Evolutionary conservation across 1,140 invertebrate genomes (phyloP).

Genomic region (Drosophila trapezifrons): DNA sequence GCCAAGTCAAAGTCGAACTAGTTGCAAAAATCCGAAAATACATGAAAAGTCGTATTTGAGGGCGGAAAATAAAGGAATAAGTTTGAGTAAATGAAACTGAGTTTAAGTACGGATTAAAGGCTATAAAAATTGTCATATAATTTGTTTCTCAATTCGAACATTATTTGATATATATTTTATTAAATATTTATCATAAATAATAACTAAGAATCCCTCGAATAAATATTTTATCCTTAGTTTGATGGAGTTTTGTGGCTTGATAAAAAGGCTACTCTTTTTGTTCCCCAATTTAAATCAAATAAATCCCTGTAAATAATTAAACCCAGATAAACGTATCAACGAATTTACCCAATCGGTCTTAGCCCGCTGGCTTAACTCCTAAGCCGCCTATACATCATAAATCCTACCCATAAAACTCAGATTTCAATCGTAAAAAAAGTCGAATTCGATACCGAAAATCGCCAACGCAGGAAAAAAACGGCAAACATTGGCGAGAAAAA

Average conservation of each 20-base stretch:
- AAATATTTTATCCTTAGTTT: neutral
- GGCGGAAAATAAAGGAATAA: neutral
- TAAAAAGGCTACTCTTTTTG: neutral
- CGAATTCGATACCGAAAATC: conserved; percentile 19
- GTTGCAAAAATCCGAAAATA: too few relatives aligned
- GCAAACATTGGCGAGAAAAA: conserved; percentile 33
- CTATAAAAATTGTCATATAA: neutral
- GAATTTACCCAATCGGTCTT: conserved; percentile 5
- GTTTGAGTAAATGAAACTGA: neutral
- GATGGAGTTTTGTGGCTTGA: neutral
- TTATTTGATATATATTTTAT: too few relatives aligned
- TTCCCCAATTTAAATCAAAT: neutral
- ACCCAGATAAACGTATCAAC: neutral
- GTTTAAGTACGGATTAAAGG: neutral
- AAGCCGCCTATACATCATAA: conserved; percentile 26
- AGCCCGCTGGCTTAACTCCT: conserved; percentile 9
- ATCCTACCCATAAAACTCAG: conserved; percentile 23
- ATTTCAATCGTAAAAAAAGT: conserved; percentile 6
- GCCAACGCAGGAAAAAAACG: conserved; percentile 11
- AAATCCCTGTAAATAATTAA: neutral
- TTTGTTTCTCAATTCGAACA: neutral
- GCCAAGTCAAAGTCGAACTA: conserved; percentile 25
- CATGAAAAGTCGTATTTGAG: conserved; percentile 3
- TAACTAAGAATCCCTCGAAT: too few relatives aligned
- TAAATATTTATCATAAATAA: too few relatives aligned